Evolutionary conservation across 2,888 invertebrate genomes (phyloP).

Genomic region (Caprella mutica): DNA sequence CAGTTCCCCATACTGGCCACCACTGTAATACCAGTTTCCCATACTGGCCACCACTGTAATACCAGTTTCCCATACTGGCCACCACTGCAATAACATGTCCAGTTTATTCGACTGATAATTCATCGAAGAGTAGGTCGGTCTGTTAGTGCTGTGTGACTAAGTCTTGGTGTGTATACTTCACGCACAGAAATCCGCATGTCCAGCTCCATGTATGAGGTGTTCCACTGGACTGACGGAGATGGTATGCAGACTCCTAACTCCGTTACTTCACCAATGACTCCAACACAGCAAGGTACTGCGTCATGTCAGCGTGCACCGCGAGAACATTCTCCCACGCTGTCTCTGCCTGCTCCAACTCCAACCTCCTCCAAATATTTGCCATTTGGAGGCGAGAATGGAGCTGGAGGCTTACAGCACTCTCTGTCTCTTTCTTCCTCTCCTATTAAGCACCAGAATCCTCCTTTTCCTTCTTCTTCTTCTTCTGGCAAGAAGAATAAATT

Average conservation of each 20-base stretch:
- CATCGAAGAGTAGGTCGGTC: too few species aligned
- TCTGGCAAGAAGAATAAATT: slow-evolving; percentile 32
- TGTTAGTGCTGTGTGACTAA: too few species aligned
- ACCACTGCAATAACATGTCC: too few species aligned
- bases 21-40: too few species aligned
- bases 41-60: too few species aligned
- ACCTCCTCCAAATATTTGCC: slow-evolving; percentile 13
- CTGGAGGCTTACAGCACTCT: slow-evolving; percentile 16
- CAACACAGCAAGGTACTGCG: slow-evolving; percentile 48
- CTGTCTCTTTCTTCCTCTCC: slow-evolving; percentile 29
- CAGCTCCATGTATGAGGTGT: slow-evolving; percentile 61
- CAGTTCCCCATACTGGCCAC: too few species aligned
- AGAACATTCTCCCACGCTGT: slow-evolving; percentile 25
- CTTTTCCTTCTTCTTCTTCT: slow-evolving; percentile 26
- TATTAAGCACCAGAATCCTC: slow-evolving; percentile 6
- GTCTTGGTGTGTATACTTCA: too few species aligned
- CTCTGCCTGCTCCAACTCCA: slow-evolving; percentile 23
- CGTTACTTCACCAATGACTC: slow-evolving; percentile 79
- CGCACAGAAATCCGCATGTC: slow-evolving; percentile 55
- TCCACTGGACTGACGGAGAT: slow-evolving; percentile 50
- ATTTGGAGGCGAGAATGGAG: slow-evolving; percentile 6
- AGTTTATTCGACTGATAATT: too few species aligned
- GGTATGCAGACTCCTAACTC: slow-evolving; percentile 47
- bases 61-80: too few species aligned
- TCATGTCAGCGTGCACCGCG: slow-evolving; percentile 39